phyloP scores from a whole-genome alignment of 2,113 vertebrate species.

The Peromyscus polionotus region DNA sequence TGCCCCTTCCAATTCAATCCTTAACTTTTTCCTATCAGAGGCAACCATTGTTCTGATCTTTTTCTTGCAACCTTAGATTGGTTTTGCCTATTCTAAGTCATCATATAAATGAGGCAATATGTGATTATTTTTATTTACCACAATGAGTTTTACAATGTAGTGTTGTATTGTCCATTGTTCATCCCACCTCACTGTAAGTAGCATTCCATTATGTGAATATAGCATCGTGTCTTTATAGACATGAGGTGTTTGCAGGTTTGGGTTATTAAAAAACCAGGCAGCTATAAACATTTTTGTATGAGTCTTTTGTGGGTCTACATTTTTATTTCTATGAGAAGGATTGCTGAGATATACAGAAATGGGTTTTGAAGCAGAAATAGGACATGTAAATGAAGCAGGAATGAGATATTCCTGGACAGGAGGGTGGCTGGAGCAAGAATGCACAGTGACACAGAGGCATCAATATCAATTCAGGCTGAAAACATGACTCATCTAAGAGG shows the following conservation, averaged over 20 bases:
- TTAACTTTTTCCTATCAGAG: background rate
- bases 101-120: background rate
- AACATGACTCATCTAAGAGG: background rate
- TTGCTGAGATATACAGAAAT: background rate
- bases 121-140: background rate
- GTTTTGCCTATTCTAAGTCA: background rate
- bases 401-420: background rate
- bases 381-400: background rate
- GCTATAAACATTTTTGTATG: background rate
- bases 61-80: background rate
- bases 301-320: background rate
- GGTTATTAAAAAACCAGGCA: background rate
- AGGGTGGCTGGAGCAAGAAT: background rate
- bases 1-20: background rate
- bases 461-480: background rate
- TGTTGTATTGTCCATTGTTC: background rate
- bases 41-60: background rate
- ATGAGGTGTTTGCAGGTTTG: background rate
- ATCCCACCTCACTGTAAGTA: background rate
- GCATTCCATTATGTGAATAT: background rate
- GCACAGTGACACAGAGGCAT: background rate
- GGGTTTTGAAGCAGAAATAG: constrained; percentile 1
- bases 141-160: background rate
- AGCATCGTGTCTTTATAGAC: background rate
- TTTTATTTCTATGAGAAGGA: constrained; percentile 29